Base-by-base conservation (phyloP, 37 sponge, comb jelly and placozoan species). In the Agelas oroides region DNA sequence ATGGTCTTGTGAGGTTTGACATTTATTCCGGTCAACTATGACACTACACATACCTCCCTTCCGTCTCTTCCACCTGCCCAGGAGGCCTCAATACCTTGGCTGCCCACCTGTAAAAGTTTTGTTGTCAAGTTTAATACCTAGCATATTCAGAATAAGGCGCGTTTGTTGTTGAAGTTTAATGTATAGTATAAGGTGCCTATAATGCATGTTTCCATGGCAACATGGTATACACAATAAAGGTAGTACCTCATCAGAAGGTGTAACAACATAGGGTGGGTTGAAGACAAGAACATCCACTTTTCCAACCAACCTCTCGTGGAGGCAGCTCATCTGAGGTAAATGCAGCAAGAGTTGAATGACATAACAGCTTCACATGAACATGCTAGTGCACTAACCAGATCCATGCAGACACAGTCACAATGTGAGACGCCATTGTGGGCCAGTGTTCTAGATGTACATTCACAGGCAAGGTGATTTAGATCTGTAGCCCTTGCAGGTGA, bases 11-110 rank as follows among this genome's bases (percentile, higher is more conserved):
- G n/a, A n/a, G n/a, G n/a, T n/a, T n/a, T n/a, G n/a, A n/a, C n/a
- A n/a, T n/a, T n/a, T n/a, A n/a, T n/a, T n/a, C n/a, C n/a, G n/a
- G n/a, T n/a, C n/a, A n/a, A n/a, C n/a, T n/a, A n/a, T n/a, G n/a
- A n/a, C 8, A 46, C 24, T 40, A 55, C 55, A 37, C 12, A 64
- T 64, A 97, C 97, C 90, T 92, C 92, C 77, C 97, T 88, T 18
- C 99, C 99, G 79, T 88, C n/a, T 8, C 25, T 28, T 30, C 99
- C 99, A 55, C 99, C 99, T 36, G 97, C 97, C 97, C 97, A 99
- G 57, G 92, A 72, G 17, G 95, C 95, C 75, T 71, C 88, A 23
- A 98, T 90, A 0, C 96, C 95, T 11, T 64, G 30, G 34, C 78
- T 39, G 17, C 86, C 89, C 20, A 90, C 85, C 94, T 87, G 59